These are phyloP conservation scores for Branchinecta sandiegonensis DNA, from an alignment of 2,888 invertebrate genomes.

Conservation along the genomic window DNA sequence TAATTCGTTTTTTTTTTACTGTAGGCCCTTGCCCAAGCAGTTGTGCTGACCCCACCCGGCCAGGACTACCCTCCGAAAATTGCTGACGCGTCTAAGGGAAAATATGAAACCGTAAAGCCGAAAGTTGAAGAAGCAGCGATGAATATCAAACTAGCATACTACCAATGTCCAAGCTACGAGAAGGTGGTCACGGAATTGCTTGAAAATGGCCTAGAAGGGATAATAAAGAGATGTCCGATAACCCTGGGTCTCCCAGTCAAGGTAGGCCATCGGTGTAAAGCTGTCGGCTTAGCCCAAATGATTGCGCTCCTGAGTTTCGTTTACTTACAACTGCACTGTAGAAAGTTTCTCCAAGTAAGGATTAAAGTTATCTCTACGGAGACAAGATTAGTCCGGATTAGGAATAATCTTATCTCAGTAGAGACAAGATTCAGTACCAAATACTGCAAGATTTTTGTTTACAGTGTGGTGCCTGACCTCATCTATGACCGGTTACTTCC, in stretches of 20 bases:
- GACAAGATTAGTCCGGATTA: too few species aligned
- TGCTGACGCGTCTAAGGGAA: constrained; percentile 47
- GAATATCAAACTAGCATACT: constrained; percentile 78
- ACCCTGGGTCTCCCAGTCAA: constrained; percentile 85
- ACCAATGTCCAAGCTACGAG: constrained; percentile 92
- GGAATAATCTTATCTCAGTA: too few species aligned
- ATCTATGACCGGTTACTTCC: too few species aligned
- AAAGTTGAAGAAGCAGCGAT: constrained; percentile 57
- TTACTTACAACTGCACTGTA: too few species aligned
- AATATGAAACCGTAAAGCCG: constrained; percentile 55
- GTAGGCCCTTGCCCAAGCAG: constrained; percentile 73
- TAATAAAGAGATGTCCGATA: constrained; percentile 67
- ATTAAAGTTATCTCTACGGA: too few species aligned
- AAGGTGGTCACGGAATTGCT: constrained; percentile 62
- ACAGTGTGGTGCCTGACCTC: too few species aligned
- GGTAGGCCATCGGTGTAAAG: background rate
- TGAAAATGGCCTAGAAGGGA: constrained; percentile 52
- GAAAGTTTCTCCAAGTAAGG: too few species aligned
- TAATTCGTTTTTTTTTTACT: constrained; percentile 23
- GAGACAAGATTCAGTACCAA: too few species aligned
- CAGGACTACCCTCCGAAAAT: constrained; percentile 48
- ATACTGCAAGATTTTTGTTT: too few species aligned
- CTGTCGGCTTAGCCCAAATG: too few species aligned
- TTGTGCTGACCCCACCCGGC: constrained; percentile 59
- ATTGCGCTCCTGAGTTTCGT: too few species aligned